Base-by-base conservation (phyloP, 2,888 invertebrate species). In the Aspidiotus rigidus region DNA sequence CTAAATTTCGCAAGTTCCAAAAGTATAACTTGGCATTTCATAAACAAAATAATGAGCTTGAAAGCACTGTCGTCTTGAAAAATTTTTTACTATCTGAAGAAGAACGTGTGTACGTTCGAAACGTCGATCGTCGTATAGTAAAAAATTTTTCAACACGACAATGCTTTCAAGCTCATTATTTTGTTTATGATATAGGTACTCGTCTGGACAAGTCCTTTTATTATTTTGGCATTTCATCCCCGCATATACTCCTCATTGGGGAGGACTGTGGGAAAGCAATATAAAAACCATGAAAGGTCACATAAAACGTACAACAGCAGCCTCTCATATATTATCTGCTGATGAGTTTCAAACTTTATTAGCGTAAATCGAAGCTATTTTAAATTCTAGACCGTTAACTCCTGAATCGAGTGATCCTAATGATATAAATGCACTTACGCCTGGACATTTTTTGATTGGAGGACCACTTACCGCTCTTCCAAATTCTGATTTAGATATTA, bases 391-490 rank as follows among this genome's bases (percentile, higher is more conserved):
- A 40, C 76, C 76, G 7, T 11, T 76, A 0, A 72, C 71, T 39
- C 71, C 74, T 6, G 40, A 76, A 1, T 74, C 75, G 6, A 56
- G 66, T 13, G 74, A 72, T 57, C 69, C 41, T 7, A 70, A 73
- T 16, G n/a, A n/a, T n/a, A n/a, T n/a, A n/a, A n/a, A n/a, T n/a
- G 73, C 73, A 2, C 69, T 77, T 1, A 76, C 76, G 0, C 77
- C 77, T 13, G 76, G 74, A 40, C 76, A 77, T 72, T 75, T 76
- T 69, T 70, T 77, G 0, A 72, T 76, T 15, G 75, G 74, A 9
- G 39, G 55, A 16, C 64, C 76, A 5, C 66, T 75, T 0, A 66
- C 49, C 8, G 60, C 66, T 1, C 56, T 75, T 0, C 75, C 76
- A 13, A 74, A 74, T 54, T 74, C 75, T 3, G 57, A 71, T 7